These are phyloP conservation scores for Pteropus rufus DNA, from an alignment of 2,797 vertebrate genomes.

Conservation along the genomic window DNA sequence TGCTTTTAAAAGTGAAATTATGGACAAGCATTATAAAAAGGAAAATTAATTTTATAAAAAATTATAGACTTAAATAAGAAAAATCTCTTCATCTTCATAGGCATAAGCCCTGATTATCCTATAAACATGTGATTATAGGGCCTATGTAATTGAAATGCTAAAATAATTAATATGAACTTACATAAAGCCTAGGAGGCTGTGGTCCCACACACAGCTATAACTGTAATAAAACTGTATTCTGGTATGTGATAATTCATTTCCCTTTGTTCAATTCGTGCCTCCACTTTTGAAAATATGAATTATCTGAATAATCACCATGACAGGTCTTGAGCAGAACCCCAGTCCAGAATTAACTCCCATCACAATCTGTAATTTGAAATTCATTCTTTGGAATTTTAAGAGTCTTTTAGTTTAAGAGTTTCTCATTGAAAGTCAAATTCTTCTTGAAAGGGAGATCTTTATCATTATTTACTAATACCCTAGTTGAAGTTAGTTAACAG, in stretches of 20 bases:
- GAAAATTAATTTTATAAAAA: conserved; percentile 1
- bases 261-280: background rate
- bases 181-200: background rate
- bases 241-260: background rate
- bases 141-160: background rate
- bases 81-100: background rate
- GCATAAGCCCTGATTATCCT: background rate
- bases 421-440: background rate
- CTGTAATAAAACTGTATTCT: background rate
- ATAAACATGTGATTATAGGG: background rate
- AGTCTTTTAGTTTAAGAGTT: background rate
- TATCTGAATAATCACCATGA: background rate
- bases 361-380: background rate
- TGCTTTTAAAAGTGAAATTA: background rate
- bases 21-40: background rate
- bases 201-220: background rate
- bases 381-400: background rate
- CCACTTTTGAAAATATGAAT: background rate
- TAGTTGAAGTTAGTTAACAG: background rate
- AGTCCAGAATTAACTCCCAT: background rate
- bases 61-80: background rate
- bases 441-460: background rate
- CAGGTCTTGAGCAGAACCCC: background rate
- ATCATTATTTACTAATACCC: background rate
- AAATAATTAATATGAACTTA: background rate